Evolutionary conservation across 2,113 vertebrate species (phyloP).

Genomic region (Elachura formosa): DNA sequence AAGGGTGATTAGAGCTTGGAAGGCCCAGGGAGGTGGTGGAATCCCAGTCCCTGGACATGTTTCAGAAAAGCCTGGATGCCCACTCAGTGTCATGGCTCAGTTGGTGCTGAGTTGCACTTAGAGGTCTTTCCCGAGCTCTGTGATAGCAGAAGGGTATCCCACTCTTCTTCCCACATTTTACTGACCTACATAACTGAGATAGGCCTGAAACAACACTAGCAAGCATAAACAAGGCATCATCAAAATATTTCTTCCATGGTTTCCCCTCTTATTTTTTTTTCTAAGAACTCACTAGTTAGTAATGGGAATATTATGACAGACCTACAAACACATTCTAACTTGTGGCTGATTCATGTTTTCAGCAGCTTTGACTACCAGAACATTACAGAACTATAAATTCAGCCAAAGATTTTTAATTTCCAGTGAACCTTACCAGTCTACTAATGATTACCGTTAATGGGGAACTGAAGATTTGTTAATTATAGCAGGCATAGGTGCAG

Average conservation of each 20-base stretch:
- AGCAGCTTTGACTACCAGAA: not conserved
- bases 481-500: not conserved
- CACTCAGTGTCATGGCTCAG: not conserved
- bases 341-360: accelerated
- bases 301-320: not conserved
- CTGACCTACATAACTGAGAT: not conserved
- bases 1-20: not conserved
- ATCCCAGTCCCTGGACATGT: not conserved
- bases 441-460: not conserved
- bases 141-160: not conserved
- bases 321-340: not conserved
- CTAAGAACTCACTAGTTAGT: not conserved
- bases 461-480: not conserved
- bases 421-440: accelerated
- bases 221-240: not conserved
- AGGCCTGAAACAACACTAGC: not conserved
- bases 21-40: not conserved
- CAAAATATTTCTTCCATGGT: not conserved
- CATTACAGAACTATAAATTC: not conserved
- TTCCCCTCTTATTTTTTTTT: not conserved
- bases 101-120: not conserved
- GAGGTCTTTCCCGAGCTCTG: not conserved
- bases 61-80: too few relatives aligned
- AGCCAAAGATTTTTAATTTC: not conserved
- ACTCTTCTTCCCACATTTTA: not conserved